Evolutionary conservation across 2,113 vertebrate genomes (phyloP).

Genomic region (Ptilorrhoa leucosticta): DNA sequence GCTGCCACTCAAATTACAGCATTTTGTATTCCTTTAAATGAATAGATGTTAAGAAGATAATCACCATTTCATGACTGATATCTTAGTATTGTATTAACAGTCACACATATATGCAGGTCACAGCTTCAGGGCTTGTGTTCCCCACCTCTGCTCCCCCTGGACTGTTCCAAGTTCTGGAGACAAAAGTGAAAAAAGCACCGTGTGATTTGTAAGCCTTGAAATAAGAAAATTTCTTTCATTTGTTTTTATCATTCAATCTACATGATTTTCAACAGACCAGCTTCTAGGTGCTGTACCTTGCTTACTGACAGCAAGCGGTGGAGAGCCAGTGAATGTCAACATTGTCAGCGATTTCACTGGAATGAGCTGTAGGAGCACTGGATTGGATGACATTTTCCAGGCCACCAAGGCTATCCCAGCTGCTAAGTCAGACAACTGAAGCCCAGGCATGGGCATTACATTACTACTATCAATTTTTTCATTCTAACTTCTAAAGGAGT

Average conservation of each 20-base stretch:
- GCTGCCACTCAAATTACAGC: slow-evolving; percentile 1
- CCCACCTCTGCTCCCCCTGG: rapidly evolving
- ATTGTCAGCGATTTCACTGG: background rate
- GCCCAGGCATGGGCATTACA: background rate
- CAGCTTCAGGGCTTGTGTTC: background rate
- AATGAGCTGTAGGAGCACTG: background rate
- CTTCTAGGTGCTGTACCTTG: background rate
- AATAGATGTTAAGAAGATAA: slow-evolving; percentile 12
- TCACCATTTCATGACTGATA: background rate
- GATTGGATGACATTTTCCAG: background rate
- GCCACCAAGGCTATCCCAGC: background rate
- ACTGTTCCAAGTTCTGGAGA: background rate
- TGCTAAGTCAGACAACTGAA: background rate
- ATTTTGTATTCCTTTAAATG: slow-evolving; percentile 30
- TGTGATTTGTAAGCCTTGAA: background rate
- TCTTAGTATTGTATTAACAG: background rate
- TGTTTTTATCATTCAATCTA: background rate
- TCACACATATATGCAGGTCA: background rate
- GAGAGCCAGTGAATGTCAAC: background rate
- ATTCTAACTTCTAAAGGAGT: background rate
- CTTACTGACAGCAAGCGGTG: background rate
- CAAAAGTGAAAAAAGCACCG: background rate
- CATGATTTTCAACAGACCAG: background rate
- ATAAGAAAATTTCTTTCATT: background rate
- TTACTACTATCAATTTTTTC: background rate